These are phyloP conservation scores for Laticauda laticaudata DNA, from an alignment of 2,113 vertebrate species.

Conservation along the genomic window DNA sequence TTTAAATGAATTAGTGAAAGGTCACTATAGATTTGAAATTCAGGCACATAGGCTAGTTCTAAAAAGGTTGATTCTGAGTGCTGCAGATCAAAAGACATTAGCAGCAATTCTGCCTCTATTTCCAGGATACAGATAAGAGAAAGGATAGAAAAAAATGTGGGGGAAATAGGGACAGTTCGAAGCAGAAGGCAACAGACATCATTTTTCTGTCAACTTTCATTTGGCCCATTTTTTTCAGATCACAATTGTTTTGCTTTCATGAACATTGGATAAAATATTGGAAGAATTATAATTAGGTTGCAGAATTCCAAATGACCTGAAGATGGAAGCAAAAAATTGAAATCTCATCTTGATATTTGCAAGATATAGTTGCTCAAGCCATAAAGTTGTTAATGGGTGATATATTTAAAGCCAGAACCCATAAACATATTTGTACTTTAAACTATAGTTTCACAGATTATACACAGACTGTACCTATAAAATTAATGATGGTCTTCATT, in stretches of 20 bases:
- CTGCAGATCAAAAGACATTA: neutral
- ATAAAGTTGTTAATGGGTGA: neutral
- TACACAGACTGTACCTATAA: neutral
- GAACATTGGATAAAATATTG: neutral
- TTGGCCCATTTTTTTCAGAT: neutral
- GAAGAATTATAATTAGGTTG: neutral
- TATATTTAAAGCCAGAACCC: neutral
- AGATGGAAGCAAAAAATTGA: neutral
- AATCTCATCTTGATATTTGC: neutral
- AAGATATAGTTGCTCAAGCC: neutral
- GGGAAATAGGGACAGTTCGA: neutral
- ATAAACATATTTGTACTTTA: neutral
- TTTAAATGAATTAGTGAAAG: constrained; percentile 13
- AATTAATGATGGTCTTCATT: neutral
- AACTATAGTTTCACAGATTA: neutral
- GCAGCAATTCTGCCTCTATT: neutral
- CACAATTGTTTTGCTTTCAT: constrained; percentile 2
- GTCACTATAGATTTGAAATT: neutral
- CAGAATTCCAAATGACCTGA: neutral
- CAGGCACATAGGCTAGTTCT: neutral
- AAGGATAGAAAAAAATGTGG: neutral
- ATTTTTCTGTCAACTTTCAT: neutral
- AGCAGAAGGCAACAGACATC: too few species aligned
- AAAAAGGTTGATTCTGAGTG: too few species aligned
- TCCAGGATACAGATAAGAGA: neutral